Evolutionary conservation across 1,140 invertebrate genomes (phyloP).

Genomic region (Drosophila orena): DNA sequence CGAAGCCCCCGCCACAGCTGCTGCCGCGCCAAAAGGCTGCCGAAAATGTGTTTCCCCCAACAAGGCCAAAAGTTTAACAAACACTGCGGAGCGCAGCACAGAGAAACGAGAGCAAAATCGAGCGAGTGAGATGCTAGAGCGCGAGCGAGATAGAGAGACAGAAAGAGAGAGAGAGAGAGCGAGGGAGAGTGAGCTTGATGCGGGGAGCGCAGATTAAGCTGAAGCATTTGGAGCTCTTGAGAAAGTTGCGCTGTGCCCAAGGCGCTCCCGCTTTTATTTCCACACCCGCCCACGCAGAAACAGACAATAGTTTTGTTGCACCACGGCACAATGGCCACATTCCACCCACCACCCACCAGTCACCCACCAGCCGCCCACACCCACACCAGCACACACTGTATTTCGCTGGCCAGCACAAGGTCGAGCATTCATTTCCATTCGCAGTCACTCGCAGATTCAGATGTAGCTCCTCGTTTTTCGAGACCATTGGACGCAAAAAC

Average conservation of each 20-base stretch:
- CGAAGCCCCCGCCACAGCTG: constrained; percentile 4
- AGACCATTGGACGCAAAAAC: constrained; percentile 16
- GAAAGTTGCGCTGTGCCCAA: constrained; percentile 66
- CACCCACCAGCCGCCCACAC: not conserved
- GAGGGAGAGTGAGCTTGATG: constrained; percentile 7
- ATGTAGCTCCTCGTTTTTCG: constrained; percentile 6
- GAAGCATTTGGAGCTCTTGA: constrained; percentile 70
- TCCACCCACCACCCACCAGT: no score
- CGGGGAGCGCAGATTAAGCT: constrained; percentile 66
- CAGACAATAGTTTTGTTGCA: constrained; percentile 42
- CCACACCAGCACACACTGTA: constrained; percentile 2
- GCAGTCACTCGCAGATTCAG: constrained; percentile 45
- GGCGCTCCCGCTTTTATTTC: constrained; percentile 27
- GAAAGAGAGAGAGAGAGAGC: not conserved
- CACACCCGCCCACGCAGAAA: constrained; percentile 5
- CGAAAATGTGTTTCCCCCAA: constrained; percentile 56
- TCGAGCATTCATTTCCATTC: constrained; percentile 67
- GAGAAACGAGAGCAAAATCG: not conserved
- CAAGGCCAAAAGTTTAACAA: constrained; percentile 71
- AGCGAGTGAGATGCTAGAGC: not conserved
- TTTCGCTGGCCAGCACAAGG: constrained; percentile 30
- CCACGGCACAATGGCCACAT: constrained; percentile 6
- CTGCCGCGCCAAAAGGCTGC: constrained; percentile 40
- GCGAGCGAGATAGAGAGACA: not conserved
- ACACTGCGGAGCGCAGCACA: constrained; percentile 34